Evolutionary conservation across 2,113 vertebrate genomes (phyloP).

Genomic region (Myanophis thanlyinensis): DNA sequence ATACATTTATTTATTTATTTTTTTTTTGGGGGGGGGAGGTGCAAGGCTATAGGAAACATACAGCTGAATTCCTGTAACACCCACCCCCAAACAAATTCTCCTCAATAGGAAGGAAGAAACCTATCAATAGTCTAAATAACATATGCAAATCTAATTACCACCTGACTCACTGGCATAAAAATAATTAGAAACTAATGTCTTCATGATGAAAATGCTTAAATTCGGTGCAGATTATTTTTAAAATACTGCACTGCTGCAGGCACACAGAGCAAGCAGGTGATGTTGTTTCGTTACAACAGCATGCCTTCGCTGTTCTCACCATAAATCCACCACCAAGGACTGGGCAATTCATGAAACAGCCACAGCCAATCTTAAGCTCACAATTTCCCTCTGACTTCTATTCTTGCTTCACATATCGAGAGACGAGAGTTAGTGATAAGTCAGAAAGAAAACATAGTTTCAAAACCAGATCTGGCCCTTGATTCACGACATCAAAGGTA

Average conservation of each 20-base stretch:
- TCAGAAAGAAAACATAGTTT: not conserved
- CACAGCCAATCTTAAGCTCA: not conserved
- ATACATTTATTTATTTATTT: too few species aligned
- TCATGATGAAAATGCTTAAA: not conserved
- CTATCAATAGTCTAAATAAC: not conserved
- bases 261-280: not conserved
- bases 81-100: not conserved
- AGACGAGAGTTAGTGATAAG: not conserved
- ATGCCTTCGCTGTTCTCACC: not conserved
- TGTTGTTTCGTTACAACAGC: conserved; percentile 27
- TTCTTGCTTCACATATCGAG: not conserved
- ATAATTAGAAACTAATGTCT: conserved; percentile 1
- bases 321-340: conserved; percentile 17
- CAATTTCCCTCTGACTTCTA: not conserved
- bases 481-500: not conserved
- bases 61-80: not conserved
- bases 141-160: conserved; percentile 6
- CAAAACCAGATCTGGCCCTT: not conserved
- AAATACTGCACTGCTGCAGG: not conserved
- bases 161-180: not conserved
- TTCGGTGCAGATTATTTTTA: not conserved
- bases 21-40: conserved; percentile 7
- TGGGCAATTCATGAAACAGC: conserved; percentile 12
- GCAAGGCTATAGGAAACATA: not conserved
- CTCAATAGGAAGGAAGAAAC: not conserved